phyloP scores from a whole-genome alignment of 2,888 invertebrate species.

The Morpho helenor region DNA sequence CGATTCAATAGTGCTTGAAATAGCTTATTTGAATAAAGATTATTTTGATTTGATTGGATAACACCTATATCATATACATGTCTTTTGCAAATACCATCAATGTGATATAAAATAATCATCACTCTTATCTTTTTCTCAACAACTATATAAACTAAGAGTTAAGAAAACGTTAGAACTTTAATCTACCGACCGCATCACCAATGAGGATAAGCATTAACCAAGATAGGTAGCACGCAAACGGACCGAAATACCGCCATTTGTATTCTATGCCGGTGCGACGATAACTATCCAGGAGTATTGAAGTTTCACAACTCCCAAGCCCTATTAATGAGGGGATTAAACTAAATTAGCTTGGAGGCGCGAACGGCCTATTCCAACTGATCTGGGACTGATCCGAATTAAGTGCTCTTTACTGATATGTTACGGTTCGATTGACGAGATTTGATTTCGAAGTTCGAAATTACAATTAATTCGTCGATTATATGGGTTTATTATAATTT shows the following conservation, averaged over 20 bases:
- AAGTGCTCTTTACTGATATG: slow-evolving; percentile 25
- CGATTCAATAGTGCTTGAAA: too few relatives aligned
- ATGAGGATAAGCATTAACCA: neutral
- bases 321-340: slow-evolving; percentile 72
- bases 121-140: too few relatives aligned
- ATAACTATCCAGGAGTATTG: slow-evolving; percentile 48
- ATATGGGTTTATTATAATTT: too few relatives aligned
- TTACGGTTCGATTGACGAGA: slow-evolving; percentile 6
- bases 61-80: too few relatives aligned
- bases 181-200: neutral
- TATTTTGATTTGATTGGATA: too few relatives aligned
- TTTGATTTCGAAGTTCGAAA: slow-evolving; percentile 22
- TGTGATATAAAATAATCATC: too few relatives aligned
- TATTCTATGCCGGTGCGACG: slow-evolving; percentile 43
- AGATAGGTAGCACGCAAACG: neutral
- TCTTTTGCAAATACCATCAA: too few relatives aligned
- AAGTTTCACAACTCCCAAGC: slow-evolving; percentile 60
- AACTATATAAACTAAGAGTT: neutral
- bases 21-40: too few relatives aligned
- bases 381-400: slow-evolving; percentile 22
- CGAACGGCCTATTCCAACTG: slow-evolving; percentile 46
- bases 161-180: slow-evolving; percentile 1
- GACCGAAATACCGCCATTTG: slow-evolving; percentile 45
- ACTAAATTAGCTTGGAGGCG: slow-evolving; percentile 66
- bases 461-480: slow-evolving; percentile 11